These are phyloP conservation scores for Zeugodacus cucurbitae DNA, from an alignment of 1,140 invertebrate species.

Conservation along the genomic window DNA sequence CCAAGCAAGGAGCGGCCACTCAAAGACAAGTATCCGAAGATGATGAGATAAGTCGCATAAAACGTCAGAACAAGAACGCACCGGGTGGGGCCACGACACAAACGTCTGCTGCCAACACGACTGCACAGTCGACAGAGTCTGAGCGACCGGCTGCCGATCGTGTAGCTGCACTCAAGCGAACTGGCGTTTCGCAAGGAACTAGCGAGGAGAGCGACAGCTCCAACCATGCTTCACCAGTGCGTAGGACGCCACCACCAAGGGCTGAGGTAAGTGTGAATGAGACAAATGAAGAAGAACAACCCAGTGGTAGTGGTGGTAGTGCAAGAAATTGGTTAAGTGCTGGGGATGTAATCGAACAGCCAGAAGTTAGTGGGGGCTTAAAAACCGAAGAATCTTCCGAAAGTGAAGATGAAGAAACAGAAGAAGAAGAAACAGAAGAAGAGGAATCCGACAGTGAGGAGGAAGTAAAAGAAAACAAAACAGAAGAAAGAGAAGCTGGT, in stretches of 20 bases:
- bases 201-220: constrained; percentile 67
- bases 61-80: constrained; percentile 86
- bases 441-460: background rate
- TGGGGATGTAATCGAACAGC: background rate
- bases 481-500: constrained; percentile 24
- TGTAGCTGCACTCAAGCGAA: constrained; percentile 66
- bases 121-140: constrained; percentile 43
- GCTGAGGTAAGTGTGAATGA: constrained; percentile 75
- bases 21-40: constrained; percentile 85
- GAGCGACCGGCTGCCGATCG: constrained; percentile 63
- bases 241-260: constrained; percentile 71
- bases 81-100: constrained; percentile 70
- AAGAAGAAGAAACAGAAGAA: constrained; percentile 37
- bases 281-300: constrained; percentile 57
- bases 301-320: constrained; percentile 33
- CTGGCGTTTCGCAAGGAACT: constrained; percentile 48
- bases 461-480: background rate
- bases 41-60: constrained; percentile 89
- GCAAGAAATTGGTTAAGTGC: background rate
- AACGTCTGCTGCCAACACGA: constrained; percentile 46
- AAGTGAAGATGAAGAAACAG: constrained; percentile 41
- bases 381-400: constrained; percentile 44
- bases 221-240: constrained; percentile 60
- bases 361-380: constrained; percentile 31
- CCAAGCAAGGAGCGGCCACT: constrained; percentile 67